phyloP scores from a whole-genome alignment of 2,888 invertebrate genomes.

The Eristalis intricaria region DNA sequence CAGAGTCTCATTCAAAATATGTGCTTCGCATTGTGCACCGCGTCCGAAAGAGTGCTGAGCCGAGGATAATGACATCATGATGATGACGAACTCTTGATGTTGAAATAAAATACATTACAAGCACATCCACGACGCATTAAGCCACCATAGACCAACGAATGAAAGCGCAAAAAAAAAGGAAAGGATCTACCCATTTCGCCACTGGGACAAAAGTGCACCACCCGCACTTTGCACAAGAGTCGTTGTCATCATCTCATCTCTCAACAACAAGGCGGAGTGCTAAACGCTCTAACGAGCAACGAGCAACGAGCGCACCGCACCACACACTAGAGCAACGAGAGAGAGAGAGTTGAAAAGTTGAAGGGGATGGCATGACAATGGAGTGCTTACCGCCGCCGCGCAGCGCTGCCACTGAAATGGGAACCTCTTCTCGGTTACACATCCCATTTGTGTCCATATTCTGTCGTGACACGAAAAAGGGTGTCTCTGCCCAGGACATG shows the following conservation, averaged over 20 bases:
- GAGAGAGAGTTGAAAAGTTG: conserved; percentile 22
- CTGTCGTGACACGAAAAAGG: conserved; percentile 63
- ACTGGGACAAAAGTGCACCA: conserved; percentile 72
- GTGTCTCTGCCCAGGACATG: conserved; percentile 27
- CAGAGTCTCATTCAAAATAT: conserved; percentile 30
- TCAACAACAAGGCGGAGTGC: conserved; percentile 34
- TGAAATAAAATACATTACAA: conserved; percentile 70
- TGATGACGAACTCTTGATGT: conserved; percentile 72
- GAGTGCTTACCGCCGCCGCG: conserved; percentile 30
- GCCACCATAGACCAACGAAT: conserved; percentile 14
- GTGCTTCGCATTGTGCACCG: conserved; percentile 31
- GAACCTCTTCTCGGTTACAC: conserved; percentile 61
- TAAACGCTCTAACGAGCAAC: conserved; percentile 53
- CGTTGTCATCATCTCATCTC: conserved; percentile 28
- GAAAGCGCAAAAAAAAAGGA: not conserved
- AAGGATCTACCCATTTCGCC: conserved; percentile 65
- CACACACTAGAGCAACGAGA: conserved; percentile 1
- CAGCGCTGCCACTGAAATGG: conserved; percentile 37
- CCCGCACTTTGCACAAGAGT: conserved; percentile 62
- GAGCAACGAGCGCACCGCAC: not conserved
- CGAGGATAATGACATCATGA: conserved; percentile 71
- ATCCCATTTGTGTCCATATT: conserved; percentile 56
- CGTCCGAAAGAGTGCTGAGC: conserved; percentile 61
- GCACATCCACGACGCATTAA: conserved; percentile 59
- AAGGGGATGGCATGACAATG: conserved; percentile 54